Conservation (phyloP, 2,888 invertebrate genomes). For the Drosophila merina region DNA sequence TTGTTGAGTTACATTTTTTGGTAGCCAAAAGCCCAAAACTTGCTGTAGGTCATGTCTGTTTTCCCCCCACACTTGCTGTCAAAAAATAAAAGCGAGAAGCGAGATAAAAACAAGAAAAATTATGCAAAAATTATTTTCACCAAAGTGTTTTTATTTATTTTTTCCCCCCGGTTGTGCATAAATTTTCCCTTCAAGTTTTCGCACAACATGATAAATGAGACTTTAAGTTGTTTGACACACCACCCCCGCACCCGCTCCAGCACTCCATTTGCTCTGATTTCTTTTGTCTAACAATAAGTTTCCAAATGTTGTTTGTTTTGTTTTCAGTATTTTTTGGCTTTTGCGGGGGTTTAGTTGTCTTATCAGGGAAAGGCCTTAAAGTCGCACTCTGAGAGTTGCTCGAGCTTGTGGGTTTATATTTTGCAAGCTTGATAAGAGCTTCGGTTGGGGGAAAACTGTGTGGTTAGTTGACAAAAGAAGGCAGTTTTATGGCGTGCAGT, state of each 20-base stretch:
- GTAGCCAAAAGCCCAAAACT: constrained; percentile 51
- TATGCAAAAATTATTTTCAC: constrained; percentile 73
- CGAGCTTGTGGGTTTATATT: constrained; percentile 15
- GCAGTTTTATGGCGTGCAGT: too few species aligned
- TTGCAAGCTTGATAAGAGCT: constrained; percentile 22
- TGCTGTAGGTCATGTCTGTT: constrained; percentile 81
- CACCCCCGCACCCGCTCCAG: constrained; percentile 6
- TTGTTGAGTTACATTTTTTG: constrained; percentile 60
- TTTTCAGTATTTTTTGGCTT: constrained; percentile 38
- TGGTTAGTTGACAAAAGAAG: constrained; percentile 9
- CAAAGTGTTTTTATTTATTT: constrained; percentile 53
- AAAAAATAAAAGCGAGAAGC: constrained; percentile 4
- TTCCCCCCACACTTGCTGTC: constrained; percentile 6
- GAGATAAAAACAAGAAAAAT: constrained; percentile 41
- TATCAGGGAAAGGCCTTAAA: constrained; percentile 13
- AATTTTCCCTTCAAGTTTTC: constrained; percentile 64
- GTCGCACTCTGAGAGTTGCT: constrained; percentile 14
- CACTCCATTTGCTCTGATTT: constrained; percentile 50
- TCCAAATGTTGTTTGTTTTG: constrained; percentile 63
- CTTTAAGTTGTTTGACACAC: constrained; percentile 81
- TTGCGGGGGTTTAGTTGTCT: constrained; percentile 8
- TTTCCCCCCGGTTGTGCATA: constrained; percentile 48
- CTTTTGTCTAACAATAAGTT: constrained; percentile 58
- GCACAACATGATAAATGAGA: constrained; percentile 79
- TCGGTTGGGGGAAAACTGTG: neutral